A percentile compares a stretch with the other conserved stretches of the same genome.
Conservation (phyloP, 2,797 vertebrate species). For the Pteronotus mesoamericanus region DNA sequence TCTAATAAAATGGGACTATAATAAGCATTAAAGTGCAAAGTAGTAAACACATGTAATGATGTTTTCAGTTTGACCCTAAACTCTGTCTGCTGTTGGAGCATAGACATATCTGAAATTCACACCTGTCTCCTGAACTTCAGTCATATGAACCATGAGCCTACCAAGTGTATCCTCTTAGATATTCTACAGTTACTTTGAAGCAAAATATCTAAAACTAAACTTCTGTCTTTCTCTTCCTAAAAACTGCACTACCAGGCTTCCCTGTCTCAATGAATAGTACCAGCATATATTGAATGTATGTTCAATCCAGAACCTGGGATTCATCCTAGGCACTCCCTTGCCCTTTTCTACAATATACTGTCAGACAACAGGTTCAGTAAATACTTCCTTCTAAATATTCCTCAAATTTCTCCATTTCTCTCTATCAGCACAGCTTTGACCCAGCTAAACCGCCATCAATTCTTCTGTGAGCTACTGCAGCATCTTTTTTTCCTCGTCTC, state of each 20-base stretch:
- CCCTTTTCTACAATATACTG: not conserved
- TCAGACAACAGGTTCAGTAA: not conserved
- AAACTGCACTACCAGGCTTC: not conserved
- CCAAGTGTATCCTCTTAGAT: not conserved
- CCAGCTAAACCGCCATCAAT: not conserved
- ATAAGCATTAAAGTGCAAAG: not conserved
- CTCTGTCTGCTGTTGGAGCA: not conserved
- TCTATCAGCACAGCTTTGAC: not conserved
- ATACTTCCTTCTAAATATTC: not conserved
- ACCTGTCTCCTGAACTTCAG: not conserved
- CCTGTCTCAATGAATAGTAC: not conserved
- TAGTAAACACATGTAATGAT: not conserved
- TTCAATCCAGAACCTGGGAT: not conserved
- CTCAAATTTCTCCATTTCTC: not conserved
- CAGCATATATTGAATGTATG: not conserved
- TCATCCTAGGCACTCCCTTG: not conserved
- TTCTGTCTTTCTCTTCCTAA: not conserved
- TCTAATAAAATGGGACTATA: not conserved
- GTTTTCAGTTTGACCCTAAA: not conserved
- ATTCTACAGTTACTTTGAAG: not conserved
- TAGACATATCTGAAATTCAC: not conserved
- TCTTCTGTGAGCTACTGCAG: not conserved
- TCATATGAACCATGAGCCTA: not conserved
- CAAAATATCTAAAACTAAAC: not conserved
- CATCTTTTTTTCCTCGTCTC: not conserved